These are phyloP conservation scores for Panulirus ornatus DNA, from an alignment of 1,140 invertebrate species.

Conservation along the genomic window DNA sequence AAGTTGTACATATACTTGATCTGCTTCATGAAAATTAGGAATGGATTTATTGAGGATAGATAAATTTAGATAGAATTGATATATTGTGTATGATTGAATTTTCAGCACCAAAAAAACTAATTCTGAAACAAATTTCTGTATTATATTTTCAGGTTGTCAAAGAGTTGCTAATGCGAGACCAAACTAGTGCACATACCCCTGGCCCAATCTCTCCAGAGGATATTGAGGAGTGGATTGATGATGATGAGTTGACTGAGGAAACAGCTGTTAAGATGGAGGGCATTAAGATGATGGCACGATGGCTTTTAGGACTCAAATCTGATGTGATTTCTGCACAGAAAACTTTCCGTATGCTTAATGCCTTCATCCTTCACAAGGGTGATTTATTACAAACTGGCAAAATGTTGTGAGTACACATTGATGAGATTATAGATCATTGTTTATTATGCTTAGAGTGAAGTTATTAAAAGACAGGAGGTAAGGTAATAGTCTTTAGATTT, in stretches of 20 bases:
- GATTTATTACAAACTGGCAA: conserved; percentile 84
- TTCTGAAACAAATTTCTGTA: conserved; percentile 77
- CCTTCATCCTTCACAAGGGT: conserved; percentile 93
- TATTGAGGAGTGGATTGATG: conserved; percentile 87
- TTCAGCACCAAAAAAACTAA: no score
- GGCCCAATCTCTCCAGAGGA: conserved; percentile 30
- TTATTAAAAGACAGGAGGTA: no score
- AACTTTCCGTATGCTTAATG: conserved; percentile 94
- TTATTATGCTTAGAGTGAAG: no score
- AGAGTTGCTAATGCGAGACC: conserved; percentile 89
- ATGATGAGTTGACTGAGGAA: conserved; percentile 92
- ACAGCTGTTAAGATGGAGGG: conserved; percentile 95
- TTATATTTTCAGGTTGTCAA: conserved; percentile 85
- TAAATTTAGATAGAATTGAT: no score
- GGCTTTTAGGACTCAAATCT: conserved; percentile 94
- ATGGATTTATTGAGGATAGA: no score
- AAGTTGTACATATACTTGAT: no score
- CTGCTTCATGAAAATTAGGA: no score
- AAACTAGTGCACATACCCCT: conserved; percentile 58
- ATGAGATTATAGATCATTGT: no score
- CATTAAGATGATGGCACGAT: conserved; percentile 96
- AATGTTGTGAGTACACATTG: conserved; percentile 79
- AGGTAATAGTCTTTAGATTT: no score
- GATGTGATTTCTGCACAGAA: conserved; percentile 94
- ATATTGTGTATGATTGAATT: no score